Evolutionary conservation across 2,888 invertebrate genomes (phyloP), one percentile per base, ranked within the genome.

Genomic region (Leptopilina myrica): DNA sequence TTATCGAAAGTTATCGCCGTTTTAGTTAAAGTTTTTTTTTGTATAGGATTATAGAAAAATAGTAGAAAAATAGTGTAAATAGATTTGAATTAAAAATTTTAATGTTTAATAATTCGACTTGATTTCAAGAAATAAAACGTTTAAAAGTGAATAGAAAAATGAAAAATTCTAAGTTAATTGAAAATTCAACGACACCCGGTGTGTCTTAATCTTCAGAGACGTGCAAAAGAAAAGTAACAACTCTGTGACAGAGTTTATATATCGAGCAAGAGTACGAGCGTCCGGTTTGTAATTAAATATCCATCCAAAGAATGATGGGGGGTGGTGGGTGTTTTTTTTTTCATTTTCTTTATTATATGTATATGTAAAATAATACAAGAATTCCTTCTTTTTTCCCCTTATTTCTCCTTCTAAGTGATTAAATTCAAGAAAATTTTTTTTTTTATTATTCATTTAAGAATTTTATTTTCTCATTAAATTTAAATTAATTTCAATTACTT

Each of bases 221-320:
- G 77, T 53, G 76, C 65, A 69, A 76, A 33, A 46, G 67, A 73
- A 73, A 73, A 64, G 78, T 64, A 53, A 59, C 79, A 66, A 67
- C 76, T 66, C 67, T 26, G 76, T 67, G 66, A 76, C 76, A 76
- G 53, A 64, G 75, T 73, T 20, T 73, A 73, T 73, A 73, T 73
- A 73, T 73, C 73, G 14, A 73, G 33, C 33, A 53, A 56, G 56
- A 73, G 73, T 26, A 73, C 2, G 56, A 56, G 56, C 56, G 56
- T 73, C 73, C 73, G 56, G 73, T 73, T 73, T 56, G 56, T 73
- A 73, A 73, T 73, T 56, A 73, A 73, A 73, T 73, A 73, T 56
- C 73, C 73, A 56, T 56, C 33, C 7, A 56, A 56, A 33, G 33
- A 33, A 33, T 33, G 2, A 2, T 3, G 33, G 33, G 33, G 33